Evolutionary conservation across 2,888 invertebrate species (phyloP).

Genomic region (Salpingus planirostris): DNA sequence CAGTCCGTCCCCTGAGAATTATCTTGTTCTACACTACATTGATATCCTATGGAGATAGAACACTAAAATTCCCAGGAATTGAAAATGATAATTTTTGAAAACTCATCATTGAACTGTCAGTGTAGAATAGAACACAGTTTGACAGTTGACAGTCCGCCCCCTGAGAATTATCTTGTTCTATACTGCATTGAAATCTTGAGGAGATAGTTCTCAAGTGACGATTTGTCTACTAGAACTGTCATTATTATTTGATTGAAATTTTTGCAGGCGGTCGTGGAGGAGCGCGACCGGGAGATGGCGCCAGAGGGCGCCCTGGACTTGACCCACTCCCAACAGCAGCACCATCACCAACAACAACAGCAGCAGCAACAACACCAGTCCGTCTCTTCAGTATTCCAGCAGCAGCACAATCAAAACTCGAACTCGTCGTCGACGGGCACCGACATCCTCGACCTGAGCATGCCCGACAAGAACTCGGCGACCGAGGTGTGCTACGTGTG

Average conservation of each 20-base stretch:
- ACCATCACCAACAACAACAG: no score
- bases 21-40: no score
- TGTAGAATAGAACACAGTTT: no score
- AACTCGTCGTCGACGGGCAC: constrained; percentile 57
- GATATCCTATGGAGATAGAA: no score
- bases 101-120: no score
- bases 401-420: constrained; percentile 39
- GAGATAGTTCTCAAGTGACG: no score
- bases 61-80: no score
- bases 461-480: constrained; percentile 87
- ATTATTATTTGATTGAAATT: constrained; percentile 4
- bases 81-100: no score
- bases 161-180: background rate
- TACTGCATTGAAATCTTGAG: background rate
- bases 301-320: constrained; percentile 47
- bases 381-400: constrained; percentile 16
- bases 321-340: constrained; percentile 37
- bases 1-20: no score
- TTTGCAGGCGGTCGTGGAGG: constrained; percentile 28
- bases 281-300: constrained; percentile 28
- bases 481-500: constrained; percentile 88
- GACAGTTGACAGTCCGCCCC: no score
- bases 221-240: no score
- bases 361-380: constrained; percentile 2
- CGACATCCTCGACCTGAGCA: constrained; percentile 79